These are phyloP conservation scores for Leptobrachium leishanense DNA, from an alignment of 2,113 vertebrate species.

Conservation along the genomic window DNA sequence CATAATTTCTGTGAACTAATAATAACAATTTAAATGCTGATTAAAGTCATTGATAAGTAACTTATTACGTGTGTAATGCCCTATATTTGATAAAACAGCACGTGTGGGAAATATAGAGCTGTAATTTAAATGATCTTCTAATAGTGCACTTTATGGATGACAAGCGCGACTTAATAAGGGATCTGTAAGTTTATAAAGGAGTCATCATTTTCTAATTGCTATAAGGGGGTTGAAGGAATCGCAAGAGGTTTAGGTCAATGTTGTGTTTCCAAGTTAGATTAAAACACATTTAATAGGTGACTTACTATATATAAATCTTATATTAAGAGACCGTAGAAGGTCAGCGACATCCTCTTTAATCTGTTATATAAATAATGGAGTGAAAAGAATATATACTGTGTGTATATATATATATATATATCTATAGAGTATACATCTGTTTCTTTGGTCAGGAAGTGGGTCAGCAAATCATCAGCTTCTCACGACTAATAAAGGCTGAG, in stretches of 20 bases:
- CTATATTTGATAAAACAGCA: constrained; percentile 8
- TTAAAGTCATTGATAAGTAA: not conserved
- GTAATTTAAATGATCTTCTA: constrained; percentile 20
- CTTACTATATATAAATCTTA: not conserved
- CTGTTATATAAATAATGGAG: too few relatives aligned
- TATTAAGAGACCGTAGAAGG: too few relatives aligned
- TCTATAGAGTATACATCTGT: too few relatives aligned
- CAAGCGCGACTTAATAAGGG: constrained; percentile 10
- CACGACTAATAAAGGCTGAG: too few relatives aligned
- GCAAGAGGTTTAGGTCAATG: not conserved
- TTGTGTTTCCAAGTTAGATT: not conserved
- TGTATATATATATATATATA: too few relatives aligned
- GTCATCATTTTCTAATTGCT: constrained; percentile 32
- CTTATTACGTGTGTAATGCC: not conserved
- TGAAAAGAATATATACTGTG: too few relatives aligned
- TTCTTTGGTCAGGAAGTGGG: too few relatives aligned
- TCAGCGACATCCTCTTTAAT: too few relatives aligned
- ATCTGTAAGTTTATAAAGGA: constrained; percentile 26
- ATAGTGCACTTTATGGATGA: constrained; percentile 7
- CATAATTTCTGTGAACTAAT: not conserved
- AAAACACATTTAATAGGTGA: not conserved
- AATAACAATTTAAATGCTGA: not conserved
- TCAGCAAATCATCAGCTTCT: too few relatives aligned
- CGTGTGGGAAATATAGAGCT: not conserved
- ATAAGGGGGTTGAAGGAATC: constrained; percentile 10